Percentiles rank a stretch among this genome's conserved stretches.
These are phyloP conservation scores for Silurus meridionalis DNA, from an alignment of 2,113 vertebrate genomes.

Conservation along the genomic window DNA sequence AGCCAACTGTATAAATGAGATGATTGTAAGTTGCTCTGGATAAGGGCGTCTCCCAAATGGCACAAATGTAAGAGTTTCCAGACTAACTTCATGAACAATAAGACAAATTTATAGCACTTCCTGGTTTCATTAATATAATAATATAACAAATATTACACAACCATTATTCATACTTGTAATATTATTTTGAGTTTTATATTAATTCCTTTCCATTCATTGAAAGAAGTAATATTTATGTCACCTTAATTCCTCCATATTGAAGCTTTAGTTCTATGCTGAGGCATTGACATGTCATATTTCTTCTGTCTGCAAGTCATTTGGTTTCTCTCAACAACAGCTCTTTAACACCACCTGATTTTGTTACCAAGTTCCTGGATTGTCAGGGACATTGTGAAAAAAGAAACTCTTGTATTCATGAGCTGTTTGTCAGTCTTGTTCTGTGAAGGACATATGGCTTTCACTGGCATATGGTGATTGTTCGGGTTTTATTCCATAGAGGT, in stretches of 20 bases:
- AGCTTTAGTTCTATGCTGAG: neutral
- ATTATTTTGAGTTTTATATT: neutral
- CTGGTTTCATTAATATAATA: neutral
- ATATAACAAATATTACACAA: no score
- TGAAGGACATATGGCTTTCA: constrained; percentile 15
- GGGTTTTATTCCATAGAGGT: constrained; percentile 1
- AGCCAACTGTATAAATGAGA: no score
- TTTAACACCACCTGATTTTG: constrained; percentile 28
- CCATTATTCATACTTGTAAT: neutral
- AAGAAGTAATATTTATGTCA: neutral
- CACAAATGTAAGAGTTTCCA: no score
- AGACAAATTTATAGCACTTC: neutral
- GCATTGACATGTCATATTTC: neutral
- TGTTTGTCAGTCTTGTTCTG: constrained; percentile 19
- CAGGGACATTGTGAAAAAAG: constrained; percentile 2
- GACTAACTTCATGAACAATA: neutral
- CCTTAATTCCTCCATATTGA: neutral
- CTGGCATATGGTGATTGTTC: constrained; percentile 18
- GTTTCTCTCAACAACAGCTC: neutral
- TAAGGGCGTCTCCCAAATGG: no score
- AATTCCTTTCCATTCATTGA: neutral
- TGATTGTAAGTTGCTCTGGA: no score
- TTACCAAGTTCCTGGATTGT: constrained; percentile 25
- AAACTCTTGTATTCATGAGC: constrained; percentile 22
- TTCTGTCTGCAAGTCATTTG: neutral